Percentiles rank a stretch among this genome's conserved stretches.
These are phyloP conservation scores for Salvator merianae DNA, from an alignment of 2,113 vertebrate species.

Conservation along the genomic window DNA sequence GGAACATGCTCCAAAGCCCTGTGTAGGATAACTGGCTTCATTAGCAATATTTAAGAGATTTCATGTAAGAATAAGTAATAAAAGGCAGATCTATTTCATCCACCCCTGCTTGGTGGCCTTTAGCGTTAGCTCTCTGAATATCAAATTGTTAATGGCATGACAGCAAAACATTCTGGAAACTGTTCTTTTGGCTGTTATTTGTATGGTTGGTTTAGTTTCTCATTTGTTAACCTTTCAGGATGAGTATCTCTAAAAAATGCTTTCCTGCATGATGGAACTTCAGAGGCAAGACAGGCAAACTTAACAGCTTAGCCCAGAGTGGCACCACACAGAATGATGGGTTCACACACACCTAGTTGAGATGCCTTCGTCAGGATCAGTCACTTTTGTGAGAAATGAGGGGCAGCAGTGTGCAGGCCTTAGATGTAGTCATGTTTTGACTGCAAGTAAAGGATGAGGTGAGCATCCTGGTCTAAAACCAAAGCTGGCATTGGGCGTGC, in stretches of 20 bases:
- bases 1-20: conserved; percentile 74
- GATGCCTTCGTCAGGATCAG: not conserved
- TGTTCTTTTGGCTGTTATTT: conserved; percentile 84
- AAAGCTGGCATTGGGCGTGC: not conserved
- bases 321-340: conserved; percentile 50
- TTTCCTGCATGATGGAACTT: conserved; percentile 66
- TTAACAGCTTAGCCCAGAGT: conserved; percentile 46
- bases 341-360: not conserved
- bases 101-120: conserved; percentile 82
- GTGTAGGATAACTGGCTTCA: conserved; percentile 76
- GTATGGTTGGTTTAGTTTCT: conserved; percentile 87
- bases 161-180: conserved; percentile 81
- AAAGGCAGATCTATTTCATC: conserved; percentile 81
- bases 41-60: conserved; percentile 87
- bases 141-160: conserved; percentile 79
- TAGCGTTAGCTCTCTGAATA: conserved; percentile 79
- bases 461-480: not conserved
- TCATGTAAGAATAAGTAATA: conserved; percentile 80
- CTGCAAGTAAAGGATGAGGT: not conserved
- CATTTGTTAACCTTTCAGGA: conserved; percentile 87
- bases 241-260: conserved; percentile 70
- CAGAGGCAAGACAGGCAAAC: conserved; percentile 57
- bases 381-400: not conserved
- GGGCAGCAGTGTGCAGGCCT: not conserved
- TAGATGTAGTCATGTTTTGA: too few relatives aligned